phyloP scores from a whole-genome alignment of 1,140 invertebrate species.

The Antheraea mylitta region DNA sequence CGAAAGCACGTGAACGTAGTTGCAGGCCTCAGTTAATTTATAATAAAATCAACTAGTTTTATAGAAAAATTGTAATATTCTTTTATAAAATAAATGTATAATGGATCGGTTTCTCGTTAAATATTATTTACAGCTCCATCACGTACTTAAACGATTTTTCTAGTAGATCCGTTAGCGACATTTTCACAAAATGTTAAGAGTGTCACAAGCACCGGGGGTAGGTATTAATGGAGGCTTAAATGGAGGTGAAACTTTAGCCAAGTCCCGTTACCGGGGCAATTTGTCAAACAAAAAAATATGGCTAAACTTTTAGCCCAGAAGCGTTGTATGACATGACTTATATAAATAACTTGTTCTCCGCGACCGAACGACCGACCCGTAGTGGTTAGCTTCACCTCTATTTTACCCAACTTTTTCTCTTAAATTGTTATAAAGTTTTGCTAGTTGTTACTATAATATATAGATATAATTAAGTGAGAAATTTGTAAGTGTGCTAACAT shows the following conservation, averaged over 20 bases:
- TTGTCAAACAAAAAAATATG: conserved; percentile 57
- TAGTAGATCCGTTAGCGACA: conserved; percentile 7
- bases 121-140: background rate
- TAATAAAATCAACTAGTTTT: background rate
- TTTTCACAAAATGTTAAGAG: conserved; percentile 33
- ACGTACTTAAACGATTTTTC: conserved; percentile 3
- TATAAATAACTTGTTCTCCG: conserved; percentile 55
- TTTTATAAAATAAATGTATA: background rate
- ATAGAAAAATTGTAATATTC: background rate
- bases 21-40: background rate
- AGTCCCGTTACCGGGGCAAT: conserved; percentile 50
- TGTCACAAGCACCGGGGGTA: conserved; percentile 23
- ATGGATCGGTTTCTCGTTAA: background rate
- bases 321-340: conserved; percentile 58
- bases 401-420: conserved; percentile 31
- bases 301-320: conserved; percentile 51
- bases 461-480: background rate
- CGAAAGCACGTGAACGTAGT: too few species aligned
- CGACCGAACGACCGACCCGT: conserved; percentile 23
- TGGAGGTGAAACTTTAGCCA: conserved; percentile 51
- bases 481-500: too few species aligned
- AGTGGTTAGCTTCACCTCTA: conserved; percentile 35
- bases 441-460: background rate
- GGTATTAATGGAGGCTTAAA: conserved; percentile 45
- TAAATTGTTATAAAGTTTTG: conserved; percentile 11